Evolutionary conservation across 2,888 invertebrate species (phyloP), one percentile per base, ranked within the genome.

Genomic region (Drepanosiphum platanoidis): DNA sequence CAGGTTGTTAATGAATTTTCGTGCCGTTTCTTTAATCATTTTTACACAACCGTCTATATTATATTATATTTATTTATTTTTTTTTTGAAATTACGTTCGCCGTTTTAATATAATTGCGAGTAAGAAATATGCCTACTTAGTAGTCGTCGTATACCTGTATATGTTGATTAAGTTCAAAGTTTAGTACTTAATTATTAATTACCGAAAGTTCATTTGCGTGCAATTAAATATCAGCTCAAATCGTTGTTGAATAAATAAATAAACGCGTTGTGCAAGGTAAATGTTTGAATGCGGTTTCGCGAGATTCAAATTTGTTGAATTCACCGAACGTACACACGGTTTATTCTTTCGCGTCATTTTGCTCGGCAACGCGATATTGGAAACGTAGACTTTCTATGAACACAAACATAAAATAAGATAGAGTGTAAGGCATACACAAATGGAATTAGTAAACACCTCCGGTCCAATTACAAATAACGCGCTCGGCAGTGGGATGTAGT

Each of bases 171-270:
- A 42, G 64, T 61, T 58, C 18, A 71, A 30, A 81, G 58, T 81
- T 71, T 39, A 58, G 52, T 58, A 71, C 36, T 81, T 81, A 61
- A 71, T 39, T 58, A 61, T 81, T 58, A 81, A 81, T 81, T 58
- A 70, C 13, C 4, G 9, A 27, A 61, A 71, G 22, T 52, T 61
- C 7, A 71, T 81, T 81, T 58, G 36, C 34, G 36, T 71, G 58
- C 52, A 42, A 71, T 36, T 39, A 32, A 81, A 81, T 39, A 36
- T 39, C 27, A 39, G 9, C 30, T 22, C 39, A 58, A 71, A 70
- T 58, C 32, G 34, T 30, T 22, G 34, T 30, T 18, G 13, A 71
- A 58, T 71, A 70, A 32, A 68, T 46, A 4, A n/a, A 68, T 70
- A 36, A 36, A 42, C 78, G 42, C 18, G n/a, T 32, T 4, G 7